These are phyloP conservation scores for Seison nebaliae DNA, from an alignment of 1,140 invertebrate species.

Conservation along the genomic window DNA sequence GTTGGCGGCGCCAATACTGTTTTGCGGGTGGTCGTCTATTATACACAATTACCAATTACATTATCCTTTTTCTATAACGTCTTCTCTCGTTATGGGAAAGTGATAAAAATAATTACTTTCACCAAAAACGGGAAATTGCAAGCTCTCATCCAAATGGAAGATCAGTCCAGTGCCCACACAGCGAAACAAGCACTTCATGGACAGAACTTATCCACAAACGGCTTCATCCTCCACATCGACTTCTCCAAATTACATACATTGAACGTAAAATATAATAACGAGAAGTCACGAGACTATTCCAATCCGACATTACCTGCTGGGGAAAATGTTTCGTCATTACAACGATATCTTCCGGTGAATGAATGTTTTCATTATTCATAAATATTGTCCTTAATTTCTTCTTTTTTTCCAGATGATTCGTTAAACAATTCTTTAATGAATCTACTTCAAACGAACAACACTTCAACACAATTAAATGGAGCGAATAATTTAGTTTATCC, in stretches of 20 bases:
- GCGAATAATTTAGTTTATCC: too few relatives aligned
- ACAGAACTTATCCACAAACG: conserved; percentile 83
- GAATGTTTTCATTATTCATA: too few relatives aligned
- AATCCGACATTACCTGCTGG: conserved; percentile 82
- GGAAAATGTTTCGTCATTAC: too few relatives aligned
- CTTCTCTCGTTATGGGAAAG: conserved; percentile 7
- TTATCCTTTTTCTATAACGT: conserved; percentile 8
- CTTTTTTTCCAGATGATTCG: too few relatives aligned
- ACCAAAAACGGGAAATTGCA: conserved; percentile 13
- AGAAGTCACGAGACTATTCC: conserved; percentile 92
- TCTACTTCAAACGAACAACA: too few relatives aligned
- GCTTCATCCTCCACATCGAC: conserved; percentile 78
- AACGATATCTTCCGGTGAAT: too few relatives aligned
- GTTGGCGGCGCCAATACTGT: conserved; percentile 57
- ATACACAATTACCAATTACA: conserved; percentile 6
- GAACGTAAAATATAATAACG: conserved; percentile 98
- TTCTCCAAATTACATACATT: conserved; percentile 80
- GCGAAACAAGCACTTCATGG: conserved; percentile 48
- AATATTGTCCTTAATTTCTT: too few relatives aligned
- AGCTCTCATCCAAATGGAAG: conserved; percentile 13
- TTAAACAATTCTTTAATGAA: too few relatives aligned
- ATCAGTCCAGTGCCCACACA: conserved; percentile 3
- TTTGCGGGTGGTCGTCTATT: conserved; percentile 4
- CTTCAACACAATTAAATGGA: too few relatives aligned
- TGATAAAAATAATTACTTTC: conserved; percentile 13